phyloP scores from a whole-genome alignment of 2,888 invertebrate species.

The Nymphalis urticae region DNA sequence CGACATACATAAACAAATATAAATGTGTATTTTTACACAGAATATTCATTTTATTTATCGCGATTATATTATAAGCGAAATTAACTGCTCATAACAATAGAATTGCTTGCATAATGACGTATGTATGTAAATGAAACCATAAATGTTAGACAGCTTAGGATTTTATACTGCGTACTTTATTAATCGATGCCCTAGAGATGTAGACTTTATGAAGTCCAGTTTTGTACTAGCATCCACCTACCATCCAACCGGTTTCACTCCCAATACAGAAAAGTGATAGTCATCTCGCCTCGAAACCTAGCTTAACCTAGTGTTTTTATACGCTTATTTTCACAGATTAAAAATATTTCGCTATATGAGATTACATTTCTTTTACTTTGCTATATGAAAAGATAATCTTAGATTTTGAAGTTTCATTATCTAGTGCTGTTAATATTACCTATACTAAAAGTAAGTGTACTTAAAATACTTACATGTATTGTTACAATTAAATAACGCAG shows the following conservation, averaged over 20 bases:
- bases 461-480: background rate
- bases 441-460: background rate
- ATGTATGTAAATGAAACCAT: slow-evolving; percentile 12
- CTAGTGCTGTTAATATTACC: background rate
- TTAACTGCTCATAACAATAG: background rate
- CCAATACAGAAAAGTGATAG: slow-evolving; percentile 65
- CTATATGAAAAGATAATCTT: too few species aligned
- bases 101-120: slow-evolving; percentile 4
- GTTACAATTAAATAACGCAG: background rate
- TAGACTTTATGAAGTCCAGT: slow-evolving; percentile 39
- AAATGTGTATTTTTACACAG: too few species aligned
- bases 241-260: slow-evolving; percentile 60
- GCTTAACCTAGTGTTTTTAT: slow-evolving; percentile 44
- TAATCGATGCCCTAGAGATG: slow-evolving; percentile 18
- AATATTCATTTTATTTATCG: too few species aligned
- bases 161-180: slow-evolving; percentile 1
- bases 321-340: slow-evolving; percentile 36
- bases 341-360: too few species aligned
- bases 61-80: background rate
- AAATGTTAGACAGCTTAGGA: slow-evolving; percentile 2
- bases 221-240: slow-evolving; percentile 46
- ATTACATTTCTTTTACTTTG: too few species aligned
- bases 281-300: slow-evolving; percentile 56
- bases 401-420: background rate
- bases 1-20: too few species aligned